phyloP scores from a whole-genome alignment of 1,140 invertebrate genomes.

The Ctenoplectra terminalis region DNA sequence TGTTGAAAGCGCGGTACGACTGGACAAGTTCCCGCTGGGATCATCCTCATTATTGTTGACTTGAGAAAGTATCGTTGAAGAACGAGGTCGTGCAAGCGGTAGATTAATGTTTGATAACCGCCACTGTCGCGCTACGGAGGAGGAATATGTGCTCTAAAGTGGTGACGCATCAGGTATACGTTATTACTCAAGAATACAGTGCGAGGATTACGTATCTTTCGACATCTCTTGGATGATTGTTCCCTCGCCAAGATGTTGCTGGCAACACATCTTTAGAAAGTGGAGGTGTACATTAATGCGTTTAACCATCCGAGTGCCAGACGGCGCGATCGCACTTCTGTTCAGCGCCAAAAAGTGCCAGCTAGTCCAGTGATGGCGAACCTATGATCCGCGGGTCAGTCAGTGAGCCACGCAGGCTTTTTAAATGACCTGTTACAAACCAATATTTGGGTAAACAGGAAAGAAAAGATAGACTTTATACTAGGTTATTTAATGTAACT shows the following conservation, averaged over 20 bases:
- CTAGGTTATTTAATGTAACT: too few relatives aligned
- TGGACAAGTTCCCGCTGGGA: conserved; percentile 37
- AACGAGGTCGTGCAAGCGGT: conserved; percentile 63
- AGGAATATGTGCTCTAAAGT: conserved; percentile 28
- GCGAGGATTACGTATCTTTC: conserved; percentile 52
- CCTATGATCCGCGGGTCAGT: too few relatives aligned
- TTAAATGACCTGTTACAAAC: too few relatives aligned
- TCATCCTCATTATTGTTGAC: conserved; percentile 53
- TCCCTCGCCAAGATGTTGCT: conserved; percentile 54
- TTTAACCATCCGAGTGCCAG: too few relatives aligned
- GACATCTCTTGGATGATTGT: conserved; percentile 60
- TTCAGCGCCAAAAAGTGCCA: too few relatives aligned
- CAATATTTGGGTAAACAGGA: too few relatives aligned
- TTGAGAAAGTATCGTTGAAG: conserved; percentile 67
- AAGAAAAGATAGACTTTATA: too few relatives aligned
- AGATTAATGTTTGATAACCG: conserved; percentile 65
- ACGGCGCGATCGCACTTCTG: too few relatives aligned
- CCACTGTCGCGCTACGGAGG: background rate
- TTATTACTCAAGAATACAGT: conserved; percentile 60
- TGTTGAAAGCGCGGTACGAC: conserved; percentile 51
- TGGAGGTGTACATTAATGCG: conserved; percentile 23
- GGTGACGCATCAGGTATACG: conserved; percentile 11
- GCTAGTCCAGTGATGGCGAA: too few relatives aligned
- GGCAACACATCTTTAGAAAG: conserved; percentile 62
- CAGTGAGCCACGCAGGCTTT: too few relatives aligned